Percentiles rank a stretch among this genome's conserved stretches.
Evolutionary conservation across 1,140 invertebrate genomes (phyloP).

Genomic region (Melanaphis sacchari): DNA sequence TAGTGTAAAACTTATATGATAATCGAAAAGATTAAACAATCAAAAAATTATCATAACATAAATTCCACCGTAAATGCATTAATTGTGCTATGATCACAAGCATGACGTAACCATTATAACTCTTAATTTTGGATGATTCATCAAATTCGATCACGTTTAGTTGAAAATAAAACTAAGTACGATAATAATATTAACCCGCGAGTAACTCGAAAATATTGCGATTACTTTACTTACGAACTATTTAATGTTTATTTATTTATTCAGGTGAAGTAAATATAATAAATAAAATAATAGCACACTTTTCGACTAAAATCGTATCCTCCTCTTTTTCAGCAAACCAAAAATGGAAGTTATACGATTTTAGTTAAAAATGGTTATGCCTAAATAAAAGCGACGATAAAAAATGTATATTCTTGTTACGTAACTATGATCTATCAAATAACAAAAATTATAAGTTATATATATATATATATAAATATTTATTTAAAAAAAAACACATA

Average conservation of each 20-base stretch:
- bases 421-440: not conserved
- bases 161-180: not conserved
- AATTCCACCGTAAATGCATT: not conserved
- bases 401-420: not conserved
- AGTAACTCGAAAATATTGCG: not conserved
- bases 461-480: no score
- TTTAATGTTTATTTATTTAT: not conserved
- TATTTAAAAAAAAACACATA: not conserved
- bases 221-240: not conserved
- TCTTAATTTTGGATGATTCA: constrained; percentile 22
- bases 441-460: not conserved
- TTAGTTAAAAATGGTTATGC: no score
- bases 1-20: constrained; percentile 11
- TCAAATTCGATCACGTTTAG: not conserved
- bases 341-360: no score
- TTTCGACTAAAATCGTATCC: no score
- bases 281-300: not conserved
- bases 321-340: no score
- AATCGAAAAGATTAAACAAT: constrained; percentile 15
- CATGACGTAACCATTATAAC: not conserved
- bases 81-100: not conserved
- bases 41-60: not conserved
- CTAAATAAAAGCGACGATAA: not conserved
- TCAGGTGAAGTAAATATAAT: not conserved
- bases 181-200: not conserved